A percentile compares a stretch with the other conserved stretches of the same genome.
These are phyloP conservation scores for Pseudomyrmex cubaensis DNA, from an alignment of 1,140 invertebrate species.

Conservation along the genomic window DNA sequence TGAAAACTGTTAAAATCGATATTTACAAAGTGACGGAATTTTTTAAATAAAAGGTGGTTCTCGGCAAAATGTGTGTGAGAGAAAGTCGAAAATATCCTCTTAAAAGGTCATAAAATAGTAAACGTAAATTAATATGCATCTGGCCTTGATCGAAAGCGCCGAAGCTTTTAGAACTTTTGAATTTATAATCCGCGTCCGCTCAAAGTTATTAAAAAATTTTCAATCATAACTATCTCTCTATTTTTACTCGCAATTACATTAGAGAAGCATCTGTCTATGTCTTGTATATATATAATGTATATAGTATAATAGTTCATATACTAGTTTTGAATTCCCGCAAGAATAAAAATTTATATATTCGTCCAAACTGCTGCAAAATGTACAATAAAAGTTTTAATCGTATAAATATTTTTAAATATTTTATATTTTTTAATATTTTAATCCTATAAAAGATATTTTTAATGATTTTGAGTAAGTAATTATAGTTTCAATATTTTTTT, in stretches of 20 bases:
- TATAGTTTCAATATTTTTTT: too few relatives aligned
- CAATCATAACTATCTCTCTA: not conserved
- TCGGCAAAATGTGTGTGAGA: not conserved
- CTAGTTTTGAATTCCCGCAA: too few relatives aligned
- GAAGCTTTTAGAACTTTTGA: constrained; percentile 44
- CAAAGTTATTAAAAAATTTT: constrained; percentile 19
- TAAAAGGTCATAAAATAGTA: constrained; percentile 46
- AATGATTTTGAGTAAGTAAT: too few relatives aligned
- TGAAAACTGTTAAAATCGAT: constrained; percentile 57
- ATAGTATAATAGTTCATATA: too few relatives aligned
- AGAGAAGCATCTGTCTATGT: not conserved
- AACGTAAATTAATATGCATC: constrained; percentile 29
- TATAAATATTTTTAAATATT: too few relatives aligned
- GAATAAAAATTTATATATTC: too few relatives aligned
- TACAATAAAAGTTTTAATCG: too few relatives aligned
- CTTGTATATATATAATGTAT: too few relatives aligned
- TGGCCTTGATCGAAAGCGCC: constrained; percentile 23
- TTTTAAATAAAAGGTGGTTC: constrained; percentile 36
- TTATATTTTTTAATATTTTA: too few relatives aligned
- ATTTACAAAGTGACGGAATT: constrained; percentile 42
- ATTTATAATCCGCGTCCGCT: constrained; percentile 40
- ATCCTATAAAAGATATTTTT: too few relatives aligned
- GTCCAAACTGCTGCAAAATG: too few relatives aligned
- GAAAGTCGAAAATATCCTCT: not conserved
- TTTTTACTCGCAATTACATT: not conserved